Evolutionary conservation across 2,888 invertebrate species (phyloP), one percentile per base, ranked within the genome.

Genomic region (Cremastinae sp.): DNA sequence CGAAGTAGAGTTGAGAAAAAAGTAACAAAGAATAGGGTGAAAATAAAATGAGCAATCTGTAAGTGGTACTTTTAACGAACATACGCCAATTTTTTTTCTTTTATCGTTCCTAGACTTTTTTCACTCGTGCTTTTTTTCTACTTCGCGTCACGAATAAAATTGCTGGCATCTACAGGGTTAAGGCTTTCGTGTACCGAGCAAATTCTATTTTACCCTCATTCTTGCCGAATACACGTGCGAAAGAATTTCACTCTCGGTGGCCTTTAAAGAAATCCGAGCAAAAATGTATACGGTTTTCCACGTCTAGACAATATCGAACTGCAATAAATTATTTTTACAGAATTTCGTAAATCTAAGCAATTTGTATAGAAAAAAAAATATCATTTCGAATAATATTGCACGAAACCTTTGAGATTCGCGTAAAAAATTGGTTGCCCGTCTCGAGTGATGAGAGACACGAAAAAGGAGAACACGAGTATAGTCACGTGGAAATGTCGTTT

Each of bases 91-190:
- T 28, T 28, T 28, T 28, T 28, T 28, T 28, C 28, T 28, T 28
- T 28, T 28, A 28, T 28, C 28, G 28, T 5, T 28, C 5, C 28
- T 28, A 5, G 5, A 28, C 28, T 28, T 28, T 28, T 28, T 28
- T 28, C 28, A 2, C 35, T 12, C 45, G 61, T 16, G 16, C 51
- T 9, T 56, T 14, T 64, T 71, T 71, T 49, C 56, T 71, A 47
- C 56, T 39, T 55, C 62, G 61, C 51, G 53, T 64, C 71, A 37
- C 55, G 64, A 64, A 66, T 43, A 45, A 39, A 49, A 53, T 55
- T 22, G 45, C 28, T 39, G 39, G 45, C 37, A 53, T 39, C 22
- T 53, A 7, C n/a, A n/a, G n/a, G 28, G 28, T 43, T 35, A 14
- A 8, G 45, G 39, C 41, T 58, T 58, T 58, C 58, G 41, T 58